Evolutionary conservation across 2,888 invertebrate species (phyloP).

Genomic region (Hyalella azteca): DNA sequence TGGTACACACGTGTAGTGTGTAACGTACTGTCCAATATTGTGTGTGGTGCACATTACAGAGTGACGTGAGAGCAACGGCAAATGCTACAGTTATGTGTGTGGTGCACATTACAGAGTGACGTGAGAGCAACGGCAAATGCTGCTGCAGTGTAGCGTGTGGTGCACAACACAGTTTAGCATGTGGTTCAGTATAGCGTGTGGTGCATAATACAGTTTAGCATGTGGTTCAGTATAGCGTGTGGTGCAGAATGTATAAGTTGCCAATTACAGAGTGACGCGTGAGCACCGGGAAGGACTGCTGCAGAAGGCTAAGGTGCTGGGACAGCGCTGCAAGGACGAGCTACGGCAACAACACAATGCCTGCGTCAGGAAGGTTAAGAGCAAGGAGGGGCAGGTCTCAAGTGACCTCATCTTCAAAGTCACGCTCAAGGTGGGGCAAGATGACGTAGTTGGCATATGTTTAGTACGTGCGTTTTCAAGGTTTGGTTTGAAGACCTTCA

Average conservation of each 20-base stretch:
- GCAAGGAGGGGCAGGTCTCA: constrained; percentile 71
- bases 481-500: background rate
- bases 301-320: constrained; percentile 84
- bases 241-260: background rate
- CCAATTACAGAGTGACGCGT: constrained; percentile 74
- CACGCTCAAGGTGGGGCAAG: constrained; percentile 70
- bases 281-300: constrained; percentile 88
- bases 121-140: no score
- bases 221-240: background rate
- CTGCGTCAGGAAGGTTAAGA: constrained; percentile 74
- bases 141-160: no score
- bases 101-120: no score
- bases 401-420: constrained; percentile 74
- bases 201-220: no score
- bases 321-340: constrained; percentile 77
- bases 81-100: no score
- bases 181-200: no score
- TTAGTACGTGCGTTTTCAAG: no score
- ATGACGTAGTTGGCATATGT: constrained; percentile 42
- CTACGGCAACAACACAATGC: constrained; percentile 79
- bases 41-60: no score
- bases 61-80: no score
- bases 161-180: no score
- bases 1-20: no score
- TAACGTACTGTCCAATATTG: no score